Percentiles rank a stretch among this genome's conserved stretches.
Conservation (phyloP, 2,113 vertebrate species). For the Rutilus rutilus region DNA sequence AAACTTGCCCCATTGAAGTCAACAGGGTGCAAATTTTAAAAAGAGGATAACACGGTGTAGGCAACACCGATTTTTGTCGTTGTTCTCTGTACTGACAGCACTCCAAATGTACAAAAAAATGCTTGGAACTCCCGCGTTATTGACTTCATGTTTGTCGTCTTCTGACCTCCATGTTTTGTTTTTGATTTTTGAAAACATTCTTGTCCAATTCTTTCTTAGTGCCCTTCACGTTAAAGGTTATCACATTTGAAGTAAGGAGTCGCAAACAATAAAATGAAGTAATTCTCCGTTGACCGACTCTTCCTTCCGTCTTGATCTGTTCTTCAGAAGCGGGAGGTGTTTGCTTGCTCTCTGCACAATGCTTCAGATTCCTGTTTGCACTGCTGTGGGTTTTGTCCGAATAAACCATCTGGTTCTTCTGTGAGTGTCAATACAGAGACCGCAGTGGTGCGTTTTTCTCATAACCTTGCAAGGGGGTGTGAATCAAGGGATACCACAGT, state of each 20-base stretch:
- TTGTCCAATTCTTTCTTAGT: background rate
- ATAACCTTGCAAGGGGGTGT: conserved; percentile 54
- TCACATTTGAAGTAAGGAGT: background rate
- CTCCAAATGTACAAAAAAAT: no score
- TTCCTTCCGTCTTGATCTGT: background rate
- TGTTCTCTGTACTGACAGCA: no score
- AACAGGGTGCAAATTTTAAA: no score
- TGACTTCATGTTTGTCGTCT: background rate
- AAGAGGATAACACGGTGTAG: no score
- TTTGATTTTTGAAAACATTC: background rate
- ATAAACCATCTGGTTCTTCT: conserved; percentile 37
- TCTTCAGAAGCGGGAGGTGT: conserved; percentile 2
- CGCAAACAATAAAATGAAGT: background rate
- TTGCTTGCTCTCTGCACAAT: conserved; percentile 13
- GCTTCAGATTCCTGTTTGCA: conserved; percentile 28
- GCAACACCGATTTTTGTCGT: no score
- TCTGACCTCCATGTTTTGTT: background rate
- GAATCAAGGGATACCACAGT: conserved; percentile 42
- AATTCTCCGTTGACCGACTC: background rate
- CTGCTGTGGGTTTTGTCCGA: conserved; percentile 21
- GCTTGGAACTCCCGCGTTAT: no score
- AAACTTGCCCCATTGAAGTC: no score
- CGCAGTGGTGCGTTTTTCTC: conserved; percentile 59
- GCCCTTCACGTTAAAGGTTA: background rate
- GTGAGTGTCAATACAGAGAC: conserved; percentile 34